Evolutionary conservation across 1,140 invertebrate species (phyloP), one percentile per base, ranked within the genome.

Genomic region (Drosophila sproati): DNA sequence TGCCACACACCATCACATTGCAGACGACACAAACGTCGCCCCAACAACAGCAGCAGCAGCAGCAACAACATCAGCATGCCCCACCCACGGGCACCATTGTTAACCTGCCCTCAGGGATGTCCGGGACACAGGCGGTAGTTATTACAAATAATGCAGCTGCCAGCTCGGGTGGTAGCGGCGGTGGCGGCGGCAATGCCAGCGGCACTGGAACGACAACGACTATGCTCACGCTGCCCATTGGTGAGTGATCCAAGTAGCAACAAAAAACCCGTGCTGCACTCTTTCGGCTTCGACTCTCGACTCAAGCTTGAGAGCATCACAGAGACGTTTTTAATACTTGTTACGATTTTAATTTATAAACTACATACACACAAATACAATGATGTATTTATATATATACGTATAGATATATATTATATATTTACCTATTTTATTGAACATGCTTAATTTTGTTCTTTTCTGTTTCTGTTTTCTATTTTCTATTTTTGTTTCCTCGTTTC

Each of bases 121-220:
- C 83, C 20, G 93, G 94, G 50, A 94, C 94, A 37, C 94, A 94
- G 31, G 95, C 95, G 28, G 95, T 95, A 20, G 95, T 95, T 34
- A 94, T 95, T 41, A 90, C 81, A 5, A 82, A 78, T 47, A 91
- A 82, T 45, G 76, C 78, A 3, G 72, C 41, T 29, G 86, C 70
- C 52, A 50, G 86, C 56, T 63, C 70, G n/a, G 77, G 73, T 4
- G 54, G 43, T 31, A 48, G n/a, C 0, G 76, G 59, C 0, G 76
- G 59, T 31, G 45, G 52, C 37, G 67, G 51, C 8, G 37, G 50
- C 20, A 72, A 56, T 34, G 71, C 63, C 10, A 79, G 72, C 28
- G 82, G 82, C 41, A 37, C 82, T 7, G 78, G 75, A n/a, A 64
- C 76, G 29, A 89, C 85, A 35, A 90, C 86, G 3, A 93, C 93